Percentiles rank a stretch among this genome's conserved stretches.
phyloP scores from a whole-genome alignment of 2,888 invertebrate genomes.

The Elaeidobius kamerunicus region DNA sequence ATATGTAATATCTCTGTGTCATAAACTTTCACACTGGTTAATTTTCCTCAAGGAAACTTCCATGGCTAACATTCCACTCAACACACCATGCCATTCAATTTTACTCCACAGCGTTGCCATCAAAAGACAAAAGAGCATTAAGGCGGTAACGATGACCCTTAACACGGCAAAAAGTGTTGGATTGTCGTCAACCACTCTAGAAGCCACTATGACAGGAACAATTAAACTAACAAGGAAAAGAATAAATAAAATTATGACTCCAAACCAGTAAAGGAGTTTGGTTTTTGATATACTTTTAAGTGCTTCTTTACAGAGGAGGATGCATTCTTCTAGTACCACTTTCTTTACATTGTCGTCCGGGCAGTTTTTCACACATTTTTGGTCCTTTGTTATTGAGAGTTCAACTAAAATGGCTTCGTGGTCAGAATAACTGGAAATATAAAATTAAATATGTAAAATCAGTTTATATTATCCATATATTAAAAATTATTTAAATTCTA shows the following conservation, averaged over 20 bases:
- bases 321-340: constrained; percentile 55
- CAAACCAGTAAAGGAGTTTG: constrained; percentile 54
- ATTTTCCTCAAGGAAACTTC: constrained; percentile 53
- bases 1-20: constrained; percentile 4
- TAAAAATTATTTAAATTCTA: no score
- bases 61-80: constrained; percentile 71
- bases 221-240: constrained; percentile 46
- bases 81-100: constrained; percentile 74
- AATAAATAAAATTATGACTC: constrained; percentile 51
- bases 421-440: constrained; percentile 71
- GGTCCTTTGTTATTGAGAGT: constrained; percentile 45
- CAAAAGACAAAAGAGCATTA: constrained; percentile 66
- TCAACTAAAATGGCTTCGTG: constrained; percentile 79
- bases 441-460: no score
- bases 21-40: constrained; percentile 13
- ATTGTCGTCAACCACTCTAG: constrained; percentile 52
- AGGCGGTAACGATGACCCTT: constrained; percentile 61
- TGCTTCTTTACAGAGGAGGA: constrained; percentile 60
- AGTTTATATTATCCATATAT: no score
- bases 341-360: constrained; percentile 33
- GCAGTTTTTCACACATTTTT: constrained; percentile 17
- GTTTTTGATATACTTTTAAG: constrained; percentile 52
- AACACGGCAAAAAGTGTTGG: constrained; percentile 55
- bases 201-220: constrained; percentile 52
- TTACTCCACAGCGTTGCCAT: constrained; percentile 83